Base-by-base conservation (phyloP, 2,888 invertebrate genomes). In the Diplolepis rosae region DNA sequence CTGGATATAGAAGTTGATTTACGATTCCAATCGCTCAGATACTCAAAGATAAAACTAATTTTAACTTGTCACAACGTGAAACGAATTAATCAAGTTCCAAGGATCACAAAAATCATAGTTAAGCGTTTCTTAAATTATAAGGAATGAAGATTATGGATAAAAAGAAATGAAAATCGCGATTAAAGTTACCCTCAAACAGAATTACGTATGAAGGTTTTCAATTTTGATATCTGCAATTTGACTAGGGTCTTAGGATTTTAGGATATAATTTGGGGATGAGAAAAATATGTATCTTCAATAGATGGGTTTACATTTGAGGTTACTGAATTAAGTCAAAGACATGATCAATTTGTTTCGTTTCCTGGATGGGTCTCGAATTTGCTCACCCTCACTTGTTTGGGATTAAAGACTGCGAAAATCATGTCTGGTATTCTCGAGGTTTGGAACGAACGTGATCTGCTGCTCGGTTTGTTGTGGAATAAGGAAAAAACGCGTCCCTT, bases 401-500 rank as follows among this genome's bases (percentile, higher is more conserved):
- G 56, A 56, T 56, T 56, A 61, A 61, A 35, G 61, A 61, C 61
- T 61, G 61, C 35, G 61, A 61, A 39, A 61, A 61, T 61, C 27
- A 35, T 56, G 35, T 35, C 28, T 30, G 32, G 35, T 56, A 30
- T 56, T 32, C 35, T 66, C 42, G 69, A 51, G 56, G 69, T 69
- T 65, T 54, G 65, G 54, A 56, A 71, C 32, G 74, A 68, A 69
- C 71, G 73, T 65, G 69, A 66, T 32, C 35, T 39, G 35, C 4
- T 39, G 2, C 4, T 35, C 42, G 22, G 71, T 67, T 72, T 72
- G 65, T 51, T 50, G 52, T 67, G 50, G 51, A 73, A 65, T 48
- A 52, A 52, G 67, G 65, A 32, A 56, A 66, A 68, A 71, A 72
- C 35, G 69, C 66, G 73, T 71, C 69, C 69, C 73, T 75, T 73